Conservation (phyloP, 2,797 vertebrate species). For the Poecilia velifera region DNA sequence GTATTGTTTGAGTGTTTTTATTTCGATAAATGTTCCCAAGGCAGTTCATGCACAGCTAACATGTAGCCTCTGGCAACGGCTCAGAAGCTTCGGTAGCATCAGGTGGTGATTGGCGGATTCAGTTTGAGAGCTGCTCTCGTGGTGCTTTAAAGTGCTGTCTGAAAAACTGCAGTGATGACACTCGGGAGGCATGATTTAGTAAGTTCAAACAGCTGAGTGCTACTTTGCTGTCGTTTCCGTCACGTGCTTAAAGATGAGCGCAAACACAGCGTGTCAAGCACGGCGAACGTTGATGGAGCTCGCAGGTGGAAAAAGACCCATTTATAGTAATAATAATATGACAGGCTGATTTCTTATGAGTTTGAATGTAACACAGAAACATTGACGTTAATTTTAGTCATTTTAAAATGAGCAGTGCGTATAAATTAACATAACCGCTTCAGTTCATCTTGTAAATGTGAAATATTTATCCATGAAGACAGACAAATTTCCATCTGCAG, state of each 20-base stretch:
- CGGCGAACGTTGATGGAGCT: neutral
- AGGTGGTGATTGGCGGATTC: slow-evolving; percentile 27
- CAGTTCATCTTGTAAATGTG: neutral
- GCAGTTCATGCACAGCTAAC: slow-evolving; percentile 7
- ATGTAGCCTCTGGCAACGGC: slow-evolving; percentile 37
- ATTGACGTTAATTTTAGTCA: neutral
- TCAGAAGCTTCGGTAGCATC: slow-evolving; percentile 50
- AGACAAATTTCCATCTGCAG: neutral
- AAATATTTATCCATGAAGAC: neutral
- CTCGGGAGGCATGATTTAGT: slow-evolving; percentile 39
- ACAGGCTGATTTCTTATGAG: neutral
- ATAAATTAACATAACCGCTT: neutral
- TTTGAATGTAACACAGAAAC: neutral
- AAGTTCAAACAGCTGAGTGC: slow-evolving; percentile 46
- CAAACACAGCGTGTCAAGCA: slow-evolving; percentile 1
- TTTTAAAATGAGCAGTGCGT: neutral
- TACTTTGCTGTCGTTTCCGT: slow-evolving; percentile 27
- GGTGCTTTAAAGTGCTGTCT: slow-evolving; percentile 46
- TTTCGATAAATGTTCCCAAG: neutral
- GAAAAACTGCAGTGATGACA: slow-evolving; percentile 56
- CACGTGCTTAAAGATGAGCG: neutral
- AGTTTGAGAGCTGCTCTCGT: slow-evolving; percentile 34
- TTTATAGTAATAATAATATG: neutral
- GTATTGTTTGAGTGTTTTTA: neutral
- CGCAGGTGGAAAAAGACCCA: neutral